Percentiles rank a stretch among this genome's conserved stretches.
phyloP scores from a whole-genome alignment of 2,797 vertebrate species.

The Parauchenoglanis punctatus region DNA sequence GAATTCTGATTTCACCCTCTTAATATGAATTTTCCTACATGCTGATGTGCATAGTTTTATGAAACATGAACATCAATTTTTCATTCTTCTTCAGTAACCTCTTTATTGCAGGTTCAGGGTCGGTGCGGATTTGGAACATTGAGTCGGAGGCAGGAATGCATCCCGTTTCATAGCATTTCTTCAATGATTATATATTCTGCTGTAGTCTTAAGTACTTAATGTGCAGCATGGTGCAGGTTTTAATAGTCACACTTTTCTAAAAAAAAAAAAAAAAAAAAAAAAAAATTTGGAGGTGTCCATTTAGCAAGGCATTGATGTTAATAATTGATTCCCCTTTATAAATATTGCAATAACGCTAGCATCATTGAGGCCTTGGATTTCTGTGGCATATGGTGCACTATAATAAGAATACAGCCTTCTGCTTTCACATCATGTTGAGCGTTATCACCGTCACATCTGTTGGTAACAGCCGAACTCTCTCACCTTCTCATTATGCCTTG shows the following conservation, averaged over 20 bases:
- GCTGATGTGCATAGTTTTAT: background rate
- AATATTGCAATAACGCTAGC: constrained; percentile 48
- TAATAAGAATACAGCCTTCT: constrained; percentile 11
- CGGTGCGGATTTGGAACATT: no score
- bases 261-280: background rate
- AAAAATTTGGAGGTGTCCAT: constrained; percentile 6
- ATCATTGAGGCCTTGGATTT: constrained; percentile 22
- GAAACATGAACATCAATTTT: background rate
- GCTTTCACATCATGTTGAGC: constrained; percentile 15
- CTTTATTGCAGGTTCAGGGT: background rate
- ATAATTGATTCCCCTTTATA: constrained; percentile 55
- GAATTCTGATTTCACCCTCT: background rate
- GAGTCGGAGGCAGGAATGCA: background rate
- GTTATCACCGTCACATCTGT: constrained; percentile 27
- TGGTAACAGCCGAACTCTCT: background rate
- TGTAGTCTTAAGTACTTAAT: background rate
- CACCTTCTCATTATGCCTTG: background rate
- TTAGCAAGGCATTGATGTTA: constrained; percentile 40
- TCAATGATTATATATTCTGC: background rate
- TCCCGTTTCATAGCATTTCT: background rate
- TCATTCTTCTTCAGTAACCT: background rate
- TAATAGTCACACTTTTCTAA: background rate
- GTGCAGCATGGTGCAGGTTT: background rate
- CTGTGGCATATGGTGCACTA: constrained; percentile 17
- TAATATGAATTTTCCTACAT: background rate